phyloP scores from a whole-genome alignment of 1,140 invertebrate genomes.

The Drosophila insularis region DNA sequence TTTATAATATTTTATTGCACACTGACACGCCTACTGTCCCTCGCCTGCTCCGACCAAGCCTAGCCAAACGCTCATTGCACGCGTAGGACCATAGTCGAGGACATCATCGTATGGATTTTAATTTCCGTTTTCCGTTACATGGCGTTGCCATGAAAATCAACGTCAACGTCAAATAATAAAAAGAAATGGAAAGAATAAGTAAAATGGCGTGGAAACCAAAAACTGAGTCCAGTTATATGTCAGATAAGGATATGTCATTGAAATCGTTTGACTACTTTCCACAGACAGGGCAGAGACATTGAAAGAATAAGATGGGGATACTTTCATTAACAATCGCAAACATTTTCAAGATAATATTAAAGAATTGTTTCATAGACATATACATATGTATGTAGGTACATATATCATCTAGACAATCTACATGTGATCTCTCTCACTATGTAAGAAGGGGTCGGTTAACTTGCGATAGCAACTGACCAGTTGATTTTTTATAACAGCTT shows the following conservation, averaged over 20 bases:
- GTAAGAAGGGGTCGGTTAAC: too few species aligned
- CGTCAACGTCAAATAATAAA: slow-evolving; percentile 41
- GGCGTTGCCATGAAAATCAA: slow-evolving; percentile 55
- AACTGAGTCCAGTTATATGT: neutral
- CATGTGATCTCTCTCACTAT: too few species aligned
- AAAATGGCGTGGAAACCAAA: slow-evolving; percentile 3
- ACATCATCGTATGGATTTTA: slow-evolving; percentile 54
- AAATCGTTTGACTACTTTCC: too few species aligned
- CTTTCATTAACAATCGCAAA: too few species aligned
- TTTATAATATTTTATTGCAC: slow-evolving; percentile 16
- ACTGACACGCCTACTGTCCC: slow-evolving; percentile 2
- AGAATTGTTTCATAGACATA: too few species aligned
- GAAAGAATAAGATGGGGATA: neutral
- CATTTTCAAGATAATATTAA: too few species aligned
- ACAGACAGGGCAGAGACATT: too few species aligned
- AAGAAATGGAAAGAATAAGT: slow-evolving; percentile 1
- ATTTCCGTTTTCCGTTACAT: slow-evolving; percentile 74
- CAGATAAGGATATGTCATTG: neutral
- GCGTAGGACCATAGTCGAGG: neutral
- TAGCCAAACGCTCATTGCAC: neutral
- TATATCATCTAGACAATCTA: too few species aligned
- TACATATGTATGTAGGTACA: too few species aligned
- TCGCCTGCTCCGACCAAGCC: neutral
- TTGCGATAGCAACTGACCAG: neutral
- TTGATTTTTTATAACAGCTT: neutral